A percentile compares a stretch with the other conserved stretches of the same genome.
These are phyloP conservation scores for Danio kyathit DNA, from an alignment of 2,797 vertebrate species.

Conservation along the genomic window DNA sequence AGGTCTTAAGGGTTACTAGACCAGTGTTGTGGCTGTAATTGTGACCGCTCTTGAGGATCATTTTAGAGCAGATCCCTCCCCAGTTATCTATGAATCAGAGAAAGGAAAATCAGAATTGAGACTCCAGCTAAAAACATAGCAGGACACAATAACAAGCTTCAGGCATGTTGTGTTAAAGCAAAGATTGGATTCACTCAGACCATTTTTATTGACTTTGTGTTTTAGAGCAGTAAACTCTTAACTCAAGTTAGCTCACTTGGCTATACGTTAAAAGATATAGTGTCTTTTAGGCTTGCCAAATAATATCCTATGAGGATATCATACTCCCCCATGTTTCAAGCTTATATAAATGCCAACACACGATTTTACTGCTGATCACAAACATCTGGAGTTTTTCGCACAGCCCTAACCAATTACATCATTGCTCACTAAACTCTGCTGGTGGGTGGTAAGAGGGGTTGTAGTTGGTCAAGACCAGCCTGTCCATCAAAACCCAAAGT, in stretches of 20 bases:
- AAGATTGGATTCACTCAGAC: not conserved
- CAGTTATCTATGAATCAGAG: constrained; percentile 72
- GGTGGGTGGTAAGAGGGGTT: constrained; percentile 8
- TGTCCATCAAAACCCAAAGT: constrained; percentile 12
- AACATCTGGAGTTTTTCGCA: constrained; percentile 70
- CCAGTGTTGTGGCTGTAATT: constrained; percentile 80
- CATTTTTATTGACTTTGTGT: not conserved
- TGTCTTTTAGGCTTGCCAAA: not conserved
- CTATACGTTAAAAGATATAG: not conserved
- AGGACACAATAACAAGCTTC: not conserved
- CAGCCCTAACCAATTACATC: constrained; percentile 57
- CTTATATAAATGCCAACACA: constrained; percentile 61
- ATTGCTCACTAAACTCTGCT: not conserved
- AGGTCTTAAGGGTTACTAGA: constrained; percentile 85
- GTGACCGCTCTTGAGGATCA: constrained; percentile 49
- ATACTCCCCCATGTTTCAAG: constrained; percentile 17
- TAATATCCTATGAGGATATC: not conserved
- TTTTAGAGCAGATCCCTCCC: constrained; percentile 83
- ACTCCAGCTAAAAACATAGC: not conserved
- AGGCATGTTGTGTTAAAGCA: too few relatives aligned
- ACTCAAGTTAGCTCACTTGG: not conserved
- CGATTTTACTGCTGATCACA: constrained; percentile 52
- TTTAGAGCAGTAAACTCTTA: not conserved
- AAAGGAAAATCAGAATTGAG: not conserved
- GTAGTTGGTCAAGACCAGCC: constrained; percentile 9